A percentile compares a stretch with the other conserved stretches of the same genome.
Conservation (phyloP, 2,888 invertebrate genomes). For the Drosophila subsilvestris region DNA sequence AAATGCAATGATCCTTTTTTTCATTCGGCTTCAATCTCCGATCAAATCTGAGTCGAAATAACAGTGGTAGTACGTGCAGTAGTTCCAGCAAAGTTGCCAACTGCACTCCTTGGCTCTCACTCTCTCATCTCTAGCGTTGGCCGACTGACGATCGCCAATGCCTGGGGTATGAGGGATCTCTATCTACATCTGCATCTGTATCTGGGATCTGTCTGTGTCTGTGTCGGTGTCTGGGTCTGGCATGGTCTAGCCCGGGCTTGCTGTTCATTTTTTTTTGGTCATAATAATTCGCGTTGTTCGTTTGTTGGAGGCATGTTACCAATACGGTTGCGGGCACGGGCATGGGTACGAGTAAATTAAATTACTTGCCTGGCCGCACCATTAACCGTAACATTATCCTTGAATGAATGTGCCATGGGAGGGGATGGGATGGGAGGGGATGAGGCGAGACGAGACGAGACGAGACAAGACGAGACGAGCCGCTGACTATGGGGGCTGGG, state of each 20-base stretch:
- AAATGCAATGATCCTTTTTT: background rate
- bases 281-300: slow-evolving; percentile 60
- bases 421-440: background rate
- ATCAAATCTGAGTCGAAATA: slow-evolving; percentile 23
- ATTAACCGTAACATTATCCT: slow-evolving; percentile 77
- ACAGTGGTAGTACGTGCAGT: slow-evolving; percentile 29
- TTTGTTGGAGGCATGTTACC: slow-evolving; percentile 59
- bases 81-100: slow-evolving; percentile 26
- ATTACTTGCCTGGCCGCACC: slow-evolving; percentile 64
- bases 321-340: background rate
- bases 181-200: slow-evolving; percentile 4
- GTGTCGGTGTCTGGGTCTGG: slow-evolving; percentile 11
- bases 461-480: background rate
- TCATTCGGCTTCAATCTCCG: slow-evolving; percentile 10
- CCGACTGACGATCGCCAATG: slow-evolving; percentile 34
- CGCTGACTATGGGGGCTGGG: slow-evolving; percentile 30
- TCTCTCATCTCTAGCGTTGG: slow-evolving; percentile 38
- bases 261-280: slow-evolving; percentile 36
- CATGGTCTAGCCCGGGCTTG: slow-evolving; percentile 34
- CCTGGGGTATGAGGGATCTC: slow-evolving; percentile 29
- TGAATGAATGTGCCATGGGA: slow-evolving; percentile 58
- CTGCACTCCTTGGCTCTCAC: slow-evolving; percentile 23
- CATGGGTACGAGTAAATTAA: slow-evolving; percentile 66
- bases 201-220: slow-evolving; percentile 9
- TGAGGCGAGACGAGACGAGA: background rate